Base-by-base conservation (phyloP, 2,888 invertebrate species). In the Spicauda simplicius region DNA sequence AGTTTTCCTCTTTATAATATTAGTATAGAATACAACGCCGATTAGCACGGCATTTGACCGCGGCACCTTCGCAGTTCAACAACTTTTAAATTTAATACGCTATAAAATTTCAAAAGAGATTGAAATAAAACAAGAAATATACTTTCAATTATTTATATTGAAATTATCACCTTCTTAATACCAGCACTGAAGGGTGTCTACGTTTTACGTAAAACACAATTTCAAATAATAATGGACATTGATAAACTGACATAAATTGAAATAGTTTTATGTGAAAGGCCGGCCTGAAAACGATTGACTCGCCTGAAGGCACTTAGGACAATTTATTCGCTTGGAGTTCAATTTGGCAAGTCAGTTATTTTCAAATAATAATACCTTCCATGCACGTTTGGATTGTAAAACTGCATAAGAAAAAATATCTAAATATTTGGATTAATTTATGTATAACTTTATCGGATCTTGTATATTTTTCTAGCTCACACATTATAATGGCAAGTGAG, bases 121-220 rank as follows among this genome's bases (percentile, higher is more conserved):
- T 20, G 14, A 52, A 76, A 83, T 79, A 70, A 77, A 82, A 85
- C 77, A 73, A 75, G 69, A 64, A 16, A 53, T 68, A 53, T 70
- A 72, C 82, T 86, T 87, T 87, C 85, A 86, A 86, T 86, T 83
- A 86, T 88, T 90, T 90, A 85, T 91, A 90, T 90, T 90, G 90
- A 90, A 90, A 88, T 90, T 89, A 91, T 91, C 90, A 91, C 92
- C 87, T 87, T 88, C 90, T 84, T 85, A 86, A 84, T 82, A 86
- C 84, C 88, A 89, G 86, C 84, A 85, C 80, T 88, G 90, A 86
- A 87, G 86, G 88, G 91, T 92, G 90, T 91, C 87, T 85, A 91
- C 91, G 91, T 91, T 88, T 85, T 77, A 91, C 91, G 91, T 88
- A 86, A 84, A 91, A 91, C 90, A 91, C 90, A 90, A 88, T 84